Conservation (phyloP, 2,797 vertebrate genomes). For the Hemibagrus guttatus region DNA sequence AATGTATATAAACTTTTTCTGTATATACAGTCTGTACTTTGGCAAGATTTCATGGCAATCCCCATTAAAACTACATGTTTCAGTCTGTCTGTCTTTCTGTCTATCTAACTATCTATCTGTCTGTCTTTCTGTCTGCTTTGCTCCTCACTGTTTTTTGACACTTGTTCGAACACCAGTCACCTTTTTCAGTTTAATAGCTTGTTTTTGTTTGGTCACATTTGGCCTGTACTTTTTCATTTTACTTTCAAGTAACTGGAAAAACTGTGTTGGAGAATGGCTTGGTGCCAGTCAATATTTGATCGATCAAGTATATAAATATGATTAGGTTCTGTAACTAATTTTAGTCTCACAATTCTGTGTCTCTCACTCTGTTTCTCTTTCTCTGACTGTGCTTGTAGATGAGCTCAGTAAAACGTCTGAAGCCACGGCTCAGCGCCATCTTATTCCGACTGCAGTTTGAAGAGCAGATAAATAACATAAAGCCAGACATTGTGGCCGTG, state of each 20-base stretch:
- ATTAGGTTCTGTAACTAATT: not conserved
- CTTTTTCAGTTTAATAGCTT: not conserved
- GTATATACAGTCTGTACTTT: not conserved
- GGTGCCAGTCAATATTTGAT: not conserved
- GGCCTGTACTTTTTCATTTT: not conserved
- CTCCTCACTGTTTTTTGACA: no score
- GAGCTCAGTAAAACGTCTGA: slow-evolving; percentile 80
- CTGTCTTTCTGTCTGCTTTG: no score
- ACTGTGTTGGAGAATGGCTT: not conserved
- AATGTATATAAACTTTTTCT: not conserved
- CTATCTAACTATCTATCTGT: no score
- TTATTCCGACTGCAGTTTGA: slow-evolving; percentile 88
- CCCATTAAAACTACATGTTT: not conserved
- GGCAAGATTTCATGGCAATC: not conserved
- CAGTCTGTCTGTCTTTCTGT: no score
- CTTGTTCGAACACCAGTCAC: no score
- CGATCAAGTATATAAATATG: not conserved
- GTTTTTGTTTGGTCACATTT: not conserved
- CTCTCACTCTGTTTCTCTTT: not conserved
- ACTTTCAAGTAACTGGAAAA: not conserved
- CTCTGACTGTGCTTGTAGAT: slow-evolving; percentile 72
- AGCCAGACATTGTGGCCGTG: slow-evolving; percentile 89
- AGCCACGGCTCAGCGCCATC: slow-evolving; percentile 81
- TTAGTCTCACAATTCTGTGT: not conserved
- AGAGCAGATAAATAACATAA: slow-evolving; percentile 89